Percentiles rank a stretch among this genome's conserved stretches.
Evolutionary conservation across 2,888 invertebrate genomes (phyloP).

Genomic region (Hedya salicella): DNA sequence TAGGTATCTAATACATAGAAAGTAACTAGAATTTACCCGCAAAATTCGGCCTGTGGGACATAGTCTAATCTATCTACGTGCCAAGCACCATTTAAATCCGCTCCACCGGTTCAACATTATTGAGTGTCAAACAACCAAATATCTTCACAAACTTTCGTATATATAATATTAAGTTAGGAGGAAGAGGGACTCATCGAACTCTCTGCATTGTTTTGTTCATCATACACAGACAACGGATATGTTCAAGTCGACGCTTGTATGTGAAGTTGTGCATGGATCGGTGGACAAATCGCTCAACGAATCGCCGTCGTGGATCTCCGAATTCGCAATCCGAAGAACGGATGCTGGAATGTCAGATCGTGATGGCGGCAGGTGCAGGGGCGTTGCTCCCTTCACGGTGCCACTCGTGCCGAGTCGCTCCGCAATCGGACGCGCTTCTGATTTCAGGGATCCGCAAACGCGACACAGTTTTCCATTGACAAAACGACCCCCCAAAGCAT

Average conservation of each 20-base stretch:
- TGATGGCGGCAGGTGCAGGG: slow-evolving; percentile 73
- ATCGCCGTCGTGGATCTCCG: slow-evolving; percentile 62
- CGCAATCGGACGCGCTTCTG: slow-evolving; percentile 59
- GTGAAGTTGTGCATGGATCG: slow-evolving; percentile 16
- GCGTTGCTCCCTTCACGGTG: slow-evolving; percentile 65
- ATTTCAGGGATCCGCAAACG: slow-evolving; percentile 47
- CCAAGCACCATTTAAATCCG: no score
- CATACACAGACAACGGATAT: background rate
- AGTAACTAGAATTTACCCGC: no score
- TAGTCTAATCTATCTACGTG: no score
- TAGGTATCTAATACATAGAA: no score
- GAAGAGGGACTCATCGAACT: no score
- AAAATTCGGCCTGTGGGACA: no score
- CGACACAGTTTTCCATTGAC: slow-evolving; percentile 6
- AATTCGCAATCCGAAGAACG: slow-evolving; percentile 60
- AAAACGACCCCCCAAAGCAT: slow-evolving; percentile 22
- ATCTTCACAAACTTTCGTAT: no score
- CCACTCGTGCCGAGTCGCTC: slow-evolving; percentile 59
- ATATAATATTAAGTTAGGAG: no score
- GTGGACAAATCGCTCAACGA: slow-evolving; percentile 49
- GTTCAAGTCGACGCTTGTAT: slow-evolving; percentile 6
- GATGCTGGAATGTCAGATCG: slow-evolving; percentile 71
- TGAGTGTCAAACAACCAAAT: no score
- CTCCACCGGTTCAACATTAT: no score
- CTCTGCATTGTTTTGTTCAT: no score